Base-by-base conservation (phyloP, 2,797 vertebrate genomes). In the Sebastiscus albofasciatus region DNA sequence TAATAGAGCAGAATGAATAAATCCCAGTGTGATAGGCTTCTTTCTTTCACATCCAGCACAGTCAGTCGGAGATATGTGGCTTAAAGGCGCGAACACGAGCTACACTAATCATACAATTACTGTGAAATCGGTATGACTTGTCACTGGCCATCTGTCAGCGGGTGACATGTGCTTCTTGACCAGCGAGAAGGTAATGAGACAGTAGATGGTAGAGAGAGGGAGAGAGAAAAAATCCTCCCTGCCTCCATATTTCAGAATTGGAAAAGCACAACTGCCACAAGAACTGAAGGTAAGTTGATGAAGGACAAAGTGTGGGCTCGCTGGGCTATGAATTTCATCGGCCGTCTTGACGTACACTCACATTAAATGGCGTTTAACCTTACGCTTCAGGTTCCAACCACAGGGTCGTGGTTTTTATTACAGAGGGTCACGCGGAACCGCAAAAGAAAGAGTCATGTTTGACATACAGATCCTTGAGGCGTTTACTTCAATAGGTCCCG, bases 281-380 rank as follows among this genome's bases (percentile, higher is more conserved):
- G 61, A 88, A 42, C 22, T 66, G 36, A 90, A 90, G 85, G 62
- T 88, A 92, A 83, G 82, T 88, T 80, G 66, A 67, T 60, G 56
- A 65, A 81, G 42, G 76, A 61, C 20, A 72, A 61, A 69, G n/a
- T 7, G 58, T 72, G 56, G 18, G 46, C 46, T 81, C 8, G 4
- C 31, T 76, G 72, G 39, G 16, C 13, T 64, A 52, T 75, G 62
- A 49, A 81, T 86, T 75, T 42, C 22, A 72, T 60, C 52, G 73
- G 31, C 42, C 22, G n/a, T 29, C 18, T 64, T 46, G 31, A 55
- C 71, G 13, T 56, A 56, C 67, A 22, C 55, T 74, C 65, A 66
- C 69, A 73, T 67, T 58, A 61, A 82, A 85, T 55, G 5, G 31
- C 29, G 14, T 75, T 79, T 72, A 65, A 69, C 31, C 26, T 66